Conservation (phyloP, 2,113 vertebrate species). For the Petaurus breviceps region DNA sequence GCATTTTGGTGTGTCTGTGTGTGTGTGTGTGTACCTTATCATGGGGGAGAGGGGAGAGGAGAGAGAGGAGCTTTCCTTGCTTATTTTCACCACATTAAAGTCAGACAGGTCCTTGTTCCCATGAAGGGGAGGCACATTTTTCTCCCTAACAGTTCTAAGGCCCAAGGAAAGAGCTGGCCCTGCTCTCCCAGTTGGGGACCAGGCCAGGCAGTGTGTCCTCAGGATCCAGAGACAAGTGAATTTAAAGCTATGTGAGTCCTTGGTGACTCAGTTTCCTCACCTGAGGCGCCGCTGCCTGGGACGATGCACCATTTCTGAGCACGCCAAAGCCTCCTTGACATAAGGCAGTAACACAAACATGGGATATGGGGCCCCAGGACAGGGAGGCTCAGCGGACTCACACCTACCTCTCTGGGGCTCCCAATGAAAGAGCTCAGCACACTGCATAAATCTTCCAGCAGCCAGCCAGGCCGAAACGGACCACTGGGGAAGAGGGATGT, state of each 20-base stretch:
- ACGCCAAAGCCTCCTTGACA: conserved; percentile 75
- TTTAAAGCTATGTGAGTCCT: conserved; percentile 80
- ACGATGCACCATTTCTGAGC: conserved; percentile 81
- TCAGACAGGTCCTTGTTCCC: conserved; percentile 66
- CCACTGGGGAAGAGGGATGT: conserved; percentile 81
- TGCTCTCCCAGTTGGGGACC: conserved; percentile 62
- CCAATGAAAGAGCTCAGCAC: conserved; percentile 88
- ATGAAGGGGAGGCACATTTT: conserved; percentile 57
- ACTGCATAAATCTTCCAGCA: conserved; percentile 87
- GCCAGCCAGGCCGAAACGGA: conserved; percentile 67
- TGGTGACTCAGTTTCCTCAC: conserved; percentile 73
- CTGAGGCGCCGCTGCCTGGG: conserved; percentile 76
- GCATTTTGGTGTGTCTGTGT: too few relatives aligned
- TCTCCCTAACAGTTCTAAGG: conserved; percentile 66
- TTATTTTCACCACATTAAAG: conserved; percentile 64
- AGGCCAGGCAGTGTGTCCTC: conserved; percentile 77
- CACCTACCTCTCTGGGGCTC: conserved; percentile 60
- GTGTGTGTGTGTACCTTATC: too few relatives aligned
- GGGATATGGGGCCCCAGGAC: conserved; percentile 67
- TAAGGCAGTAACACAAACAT: conserved; percentile 85
- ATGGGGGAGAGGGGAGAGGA: neutral
- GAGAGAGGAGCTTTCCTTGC: neutral
- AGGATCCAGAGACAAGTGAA: conserved; percentile 79
- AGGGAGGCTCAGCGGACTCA: too few relatives aligned
- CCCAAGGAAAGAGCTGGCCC: conserved; percentile 67